Percentiles rank a stretch among this genome's conserved stretches.
Conservation (phyloP, 92 coral and sea anemone genomes). For the Epizoanthus illoricatus region DNA sequence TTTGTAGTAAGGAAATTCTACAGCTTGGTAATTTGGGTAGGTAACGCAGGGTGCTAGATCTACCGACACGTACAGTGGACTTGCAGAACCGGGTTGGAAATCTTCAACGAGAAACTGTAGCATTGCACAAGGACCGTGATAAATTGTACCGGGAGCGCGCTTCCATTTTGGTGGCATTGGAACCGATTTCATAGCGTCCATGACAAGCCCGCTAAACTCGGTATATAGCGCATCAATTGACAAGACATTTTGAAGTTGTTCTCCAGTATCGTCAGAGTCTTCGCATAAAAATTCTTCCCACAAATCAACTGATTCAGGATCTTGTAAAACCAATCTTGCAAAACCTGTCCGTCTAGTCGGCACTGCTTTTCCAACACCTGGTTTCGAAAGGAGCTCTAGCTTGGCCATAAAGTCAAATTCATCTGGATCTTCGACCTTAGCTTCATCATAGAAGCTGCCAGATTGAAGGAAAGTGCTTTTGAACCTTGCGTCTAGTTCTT, state of each 20-base stretch:
- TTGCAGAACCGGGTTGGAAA: background rate
- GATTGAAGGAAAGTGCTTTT: constrained; percentile 41
- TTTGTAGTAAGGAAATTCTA: constrained; percentile 18
- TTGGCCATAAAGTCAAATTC: constrained; percentile 45
- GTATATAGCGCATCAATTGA: constrained; percentile 7
- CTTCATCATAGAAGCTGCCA: constrained; percentile 43
- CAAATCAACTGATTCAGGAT: constrained; percentile 27
- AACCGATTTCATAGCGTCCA: constrained; percentile 35
- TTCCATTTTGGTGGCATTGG: constrained; percentile 16
- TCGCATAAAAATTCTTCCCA: constrained; percentile 35
- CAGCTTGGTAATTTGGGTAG: constrained; percentile 23
- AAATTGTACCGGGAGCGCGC: constrained; percentile 21
- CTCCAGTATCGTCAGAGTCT: background rate
- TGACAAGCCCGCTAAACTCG: constrained; percentile 18
- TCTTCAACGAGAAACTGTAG: constrained; percentile 33
- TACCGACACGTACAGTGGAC: constrained; percentile 30
- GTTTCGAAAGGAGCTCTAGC: constrained; percentile 39
- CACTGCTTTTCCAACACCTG: constrained; percentile 35
- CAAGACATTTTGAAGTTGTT: background rate
- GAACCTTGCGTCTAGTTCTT: constrained; percentile 36
- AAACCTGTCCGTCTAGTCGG: constrained; percentile 35
- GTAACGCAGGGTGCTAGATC: constrained; percentile 40
- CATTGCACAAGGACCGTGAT: constrained; percentile 42
- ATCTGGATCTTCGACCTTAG: constrained; percentile 35
- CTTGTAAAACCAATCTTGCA: constrained; percentile 21